These are phyloP conservation scores for Brachionus koreanus DNA, from an alignment of 1,140 invertebrate species.

Conservation along the genomic window DNA sequence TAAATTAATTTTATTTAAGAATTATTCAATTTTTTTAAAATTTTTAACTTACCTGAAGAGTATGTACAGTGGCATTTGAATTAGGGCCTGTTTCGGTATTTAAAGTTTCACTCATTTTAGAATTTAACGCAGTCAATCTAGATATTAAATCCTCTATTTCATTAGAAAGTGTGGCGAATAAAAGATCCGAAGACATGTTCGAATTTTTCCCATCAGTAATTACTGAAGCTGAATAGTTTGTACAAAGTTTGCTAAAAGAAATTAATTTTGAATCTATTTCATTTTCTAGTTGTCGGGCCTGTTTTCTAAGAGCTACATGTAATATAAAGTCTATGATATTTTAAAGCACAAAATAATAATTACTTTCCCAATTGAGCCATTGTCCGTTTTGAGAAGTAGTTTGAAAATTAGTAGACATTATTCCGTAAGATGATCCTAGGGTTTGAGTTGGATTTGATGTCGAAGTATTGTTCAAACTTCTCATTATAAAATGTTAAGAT, in stretches of 20 bases:
- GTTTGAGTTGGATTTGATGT: background rate
- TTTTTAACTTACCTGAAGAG: background rate
- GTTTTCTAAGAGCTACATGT: conserved; percentile 64
- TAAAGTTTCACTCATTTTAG: conserved; percentile 35
- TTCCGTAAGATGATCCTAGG: background rate
- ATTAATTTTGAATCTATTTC: conserved; percentile 93
- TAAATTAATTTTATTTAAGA: background rate
- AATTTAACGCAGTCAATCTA: conserved; percentile 64
- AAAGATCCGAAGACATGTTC: conserved; percentile 71
- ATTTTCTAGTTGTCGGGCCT: conserved; percentile 87
- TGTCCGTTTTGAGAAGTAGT: background rate
- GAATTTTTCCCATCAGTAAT: conserved; percentile 63
- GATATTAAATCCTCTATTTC: conserved; percentile 83
- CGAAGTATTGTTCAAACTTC: conserved; percentile 7
- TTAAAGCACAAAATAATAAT: background rate
- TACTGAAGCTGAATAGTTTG: conserved; percentile 55
- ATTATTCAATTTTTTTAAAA: background rate
- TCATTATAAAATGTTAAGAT: conserved; percentile 16
- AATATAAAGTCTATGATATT: background rate
- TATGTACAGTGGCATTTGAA: background rate
- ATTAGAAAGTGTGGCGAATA: conserved; percentile 83
- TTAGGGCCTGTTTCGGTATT: background rate
- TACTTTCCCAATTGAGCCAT: conserved; percentile 3
- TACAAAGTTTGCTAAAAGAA: conserved; percentile 86
- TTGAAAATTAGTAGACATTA: background rate